phyloP scores from a whole-genome alignment of 2,888 invertebrate genomes.

The Elysia crispata region DNA sequence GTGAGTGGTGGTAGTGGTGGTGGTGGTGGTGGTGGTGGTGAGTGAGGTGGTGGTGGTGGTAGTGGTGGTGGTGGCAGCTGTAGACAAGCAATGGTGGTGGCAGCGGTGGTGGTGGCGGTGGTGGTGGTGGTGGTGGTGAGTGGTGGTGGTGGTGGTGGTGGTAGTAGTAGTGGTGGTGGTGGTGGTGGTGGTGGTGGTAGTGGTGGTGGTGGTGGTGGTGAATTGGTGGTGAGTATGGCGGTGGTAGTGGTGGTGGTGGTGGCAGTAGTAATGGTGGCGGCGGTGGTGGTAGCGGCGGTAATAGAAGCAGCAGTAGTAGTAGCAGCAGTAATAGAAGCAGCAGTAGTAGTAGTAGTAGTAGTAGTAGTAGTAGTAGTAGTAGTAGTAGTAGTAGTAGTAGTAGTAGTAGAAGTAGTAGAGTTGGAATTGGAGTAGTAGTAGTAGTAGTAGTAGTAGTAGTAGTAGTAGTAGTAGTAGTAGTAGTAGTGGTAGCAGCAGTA shows the following conservation, averaged over 20 bases:
- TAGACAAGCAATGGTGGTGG: too few relatives aligned
- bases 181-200: slow-evolving; percentile 16
- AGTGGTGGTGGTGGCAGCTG: background rate
- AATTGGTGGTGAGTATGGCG: too few relatives aligned
- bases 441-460: too few relatives aligned
- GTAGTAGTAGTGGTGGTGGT: slow-evolving; percentile 20
- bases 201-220: too few relatives aligned
- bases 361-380: background rate
- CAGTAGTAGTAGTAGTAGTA: too few relatives aligned
- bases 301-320: too few relatives aligned
- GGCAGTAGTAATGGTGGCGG: slow-evolving; percentile 1
- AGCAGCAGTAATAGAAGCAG: too few relatives aligned
- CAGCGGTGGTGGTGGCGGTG: slow-evolving; percentile 23
- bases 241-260: slow-evolving; percentile 19
- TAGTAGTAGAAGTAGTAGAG: background rate
- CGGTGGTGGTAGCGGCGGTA: background rate
- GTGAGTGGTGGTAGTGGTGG: too few relatives aligned
- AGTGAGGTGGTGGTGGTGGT: too few relatives aligned
- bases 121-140: slow-evolving; percentile 19
- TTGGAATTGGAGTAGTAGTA: too few relatives aligned
- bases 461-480: background rate
- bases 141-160: slow-evolving; percentile 14
- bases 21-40: too few relatives aligned
- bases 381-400: background rate
- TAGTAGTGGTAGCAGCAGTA: background rate